Evolutionary conservation across 2,888 invertebrate species (phyloP).

Genomic region (Helleia helle): DNA sequence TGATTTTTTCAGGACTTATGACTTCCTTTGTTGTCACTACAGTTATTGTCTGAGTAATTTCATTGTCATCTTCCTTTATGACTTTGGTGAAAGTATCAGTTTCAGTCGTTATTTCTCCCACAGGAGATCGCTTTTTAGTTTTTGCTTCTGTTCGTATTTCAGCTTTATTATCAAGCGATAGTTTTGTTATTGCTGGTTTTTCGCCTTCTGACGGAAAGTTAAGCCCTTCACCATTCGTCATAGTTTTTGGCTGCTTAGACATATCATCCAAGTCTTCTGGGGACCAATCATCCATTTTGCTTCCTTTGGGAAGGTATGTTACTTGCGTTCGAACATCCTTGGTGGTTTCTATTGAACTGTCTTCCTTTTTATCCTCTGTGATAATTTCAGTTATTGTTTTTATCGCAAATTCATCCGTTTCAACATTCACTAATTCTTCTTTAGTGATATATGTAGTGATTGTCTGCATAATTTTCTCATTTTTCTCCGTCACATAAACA

Average conservation of each 20-base stretch:
- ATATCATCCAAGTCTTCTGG: slow-evolving; percentile 58
- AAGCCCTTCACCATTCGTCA: slow-evolving; percentile 7
- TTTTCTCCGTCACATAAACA: slow-evolving; percentile 49
- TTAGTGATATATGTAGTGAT: slow-evolving; percentile 57
- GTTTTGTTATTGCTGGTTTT: slow-evolving; percentile 31
- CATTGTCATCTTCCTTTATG: slow-evolving; percentile 55
- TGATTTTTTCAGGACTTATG: slow-evolving; percentile 62
- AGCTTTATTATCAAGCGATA: slow-evolving; percentile 32
- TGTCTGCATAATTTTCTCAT: slow-evolving; percentile 56
- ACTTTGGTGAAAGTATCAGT: slow-evolving; percentile 62
- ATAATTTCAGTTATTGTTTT: slow-evolving; percentile 63
- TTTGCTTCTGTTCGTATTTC: slow-evolving; percentile 33
- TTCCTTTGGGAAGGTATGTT: slow-evolving; percentile 61
- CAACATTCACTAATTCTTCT: slow-evolving; percentile 53
- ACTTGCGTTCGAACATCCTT: slow-evolving; percentile 66
- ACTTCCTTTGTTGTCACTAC: slow-evolving; percentile 67
- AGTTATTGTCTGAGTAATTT: slow-evolving; percentile 62
- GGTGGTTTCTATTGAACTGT: slow-evolving; percentile 60
- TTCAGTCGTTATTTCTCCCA: slow-evolving; percentile 62
- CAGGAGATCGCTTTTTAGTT: slow-evolving; percentile 52
- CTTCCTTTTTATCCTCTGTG: slow-evolving; percentile 52
- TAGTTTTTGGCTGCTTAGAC: slow-evolving; percentile 36
- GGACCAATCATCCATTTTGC: slow-evolving; percentile 59
- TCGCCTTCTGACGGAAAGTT: slow-evolving; percentile 27
- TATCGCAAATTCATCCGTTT: slow-evolving; percentile 54